A percentile compares a stretch with the other conserved stretches of the same genome.
Conservation (phyloP, 2,113 vertebrate species). For the Rhodinocichla rosea region DNA sequence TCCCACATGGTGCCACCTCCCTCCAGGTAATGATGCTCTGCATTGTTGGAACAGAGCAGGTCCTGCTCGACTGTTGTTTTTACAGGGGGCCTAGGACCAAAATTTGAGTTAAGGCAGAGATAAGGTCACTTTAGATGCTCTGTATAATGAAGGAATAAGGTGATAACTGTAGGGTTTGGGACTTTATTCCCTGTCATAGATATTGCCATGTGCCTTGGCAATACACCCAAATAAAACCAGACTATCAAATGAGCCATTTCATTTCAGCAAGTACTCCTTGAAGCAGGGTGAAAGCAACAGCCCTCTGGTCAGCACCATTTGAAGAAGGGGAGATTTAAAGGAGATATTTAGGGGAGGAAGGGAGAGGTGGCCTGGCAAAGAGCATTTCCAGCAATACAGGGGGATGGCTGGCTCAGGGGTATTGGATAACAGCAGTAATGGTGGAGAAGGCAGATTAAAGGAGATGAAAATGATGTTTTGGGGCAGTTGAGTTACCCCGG, state of each 20-base stretch:
- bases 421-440: neutral
- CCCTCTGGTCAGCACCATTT: neutral
- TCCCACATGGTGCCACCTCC: neutral
- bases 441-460: neutral
- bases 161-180: neutral
- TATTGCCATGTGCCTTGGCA: neutral
- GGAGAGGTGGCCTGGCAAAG: neutral
- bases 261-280: neutral
- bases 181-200: neutral
- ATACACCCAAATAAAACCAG: neutral
- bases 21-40: neutral
- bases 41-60: neutral
- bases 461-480: neutral
- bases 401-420: neutral
- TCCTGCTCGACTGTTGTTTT: neutral
- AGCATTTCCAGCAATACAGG: accelerated
- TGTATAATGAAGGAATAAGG: neutral
- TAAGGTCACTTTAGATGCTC: neutral
- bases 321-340: neutral
- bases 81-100: neutral
- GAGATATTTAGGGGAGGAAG: neutral
- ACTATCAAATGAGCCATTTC: neutral
- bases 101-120: neutral
- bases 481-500: neutral
- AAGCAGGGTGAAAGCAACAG: neutral